A percentile compares a stretch with the other conserved stretches of the same genome.
These are phyloP conservation scores for Rhynchotus rufescens DNA, from an alignment of 2,797 vertebrate species.

Conservation along the genomic window DNA sequence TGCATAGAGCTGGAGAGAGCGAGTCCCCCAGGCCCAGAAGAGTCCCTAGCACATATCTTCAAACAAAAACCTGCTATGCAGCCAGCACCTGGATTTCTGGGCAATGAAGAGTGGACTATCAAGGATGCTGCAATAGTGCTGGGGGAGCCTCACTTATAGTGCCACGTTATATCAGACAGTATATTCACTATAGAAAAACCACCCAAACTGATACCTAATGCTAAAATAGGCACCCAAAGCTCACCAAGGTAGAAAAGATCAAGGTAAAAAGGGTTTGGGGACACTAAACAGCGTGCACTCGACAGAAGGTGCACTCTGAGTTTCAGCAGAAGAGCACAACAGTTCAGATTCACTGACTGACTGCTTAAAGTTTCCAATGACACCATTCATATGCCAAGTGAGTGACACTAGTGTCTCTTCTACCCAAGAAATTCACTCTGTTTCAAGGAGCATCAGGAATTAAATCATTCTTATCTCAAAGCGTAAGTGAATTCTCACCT, in stretches of 20 bases:
- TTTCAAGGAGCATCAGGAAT: neutral
- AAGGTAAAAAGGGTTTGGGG: neutral
- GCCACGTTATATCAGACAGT: neutral
- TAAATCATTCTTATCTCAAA: neutral
- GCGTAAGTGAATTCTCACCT: constrained; percentile 80
- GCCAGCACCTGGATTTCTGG: neutral
- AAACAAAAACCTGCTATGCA: neutral
- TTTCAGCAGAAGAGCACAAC: neutral
- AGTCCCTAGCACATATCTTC: neutral
- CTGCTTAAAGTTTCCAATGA: neutral
- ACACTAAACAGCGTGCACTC: neutral
- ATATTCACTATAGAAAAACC: neutral
- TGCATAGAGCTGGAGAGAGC: neutral
- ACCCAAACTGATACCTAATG: neutral
- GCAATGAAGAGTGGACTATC: neutral
- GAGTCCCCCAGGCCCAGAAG: neutral
- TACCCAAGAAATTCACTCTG: neutral
- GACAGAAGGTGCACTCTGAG: neutral
- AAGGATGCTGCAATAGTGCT: neutral
- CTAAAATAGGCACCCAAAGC: neutral
- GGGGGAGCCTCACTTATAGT: neutral
- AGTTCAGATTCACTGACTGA: neutral
- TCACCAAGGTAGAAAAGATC: neutral
- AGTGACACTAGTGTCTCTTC: neutral
- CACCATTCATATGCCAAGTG: neutral